Conservation (phyloP, 2,888 invertebrate genomes). For the Sussaba pulchella region DNA sequence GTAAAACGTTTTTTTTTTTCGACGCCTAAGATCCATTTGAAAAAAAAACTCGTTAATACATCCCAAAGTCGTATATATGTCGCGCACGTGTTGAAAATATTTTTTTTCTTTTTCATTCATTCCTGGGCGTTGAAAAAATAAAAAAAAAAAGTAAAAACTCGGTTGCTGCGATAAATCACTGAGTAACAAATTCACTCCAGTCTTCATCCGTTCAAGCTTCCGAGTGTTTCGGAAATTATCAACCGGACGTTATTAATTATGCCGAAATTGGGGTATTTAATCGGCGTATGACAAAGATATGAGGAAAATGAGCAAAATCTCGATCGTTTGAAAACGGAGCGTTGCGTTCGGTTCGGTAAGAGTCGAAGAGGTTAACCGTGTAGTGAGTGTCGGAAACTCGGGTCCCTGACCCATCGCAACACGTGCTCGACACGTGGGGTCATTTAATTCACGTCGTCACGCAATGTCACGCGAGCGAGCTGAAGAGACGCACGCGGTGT, state of each 20-base stretch:
- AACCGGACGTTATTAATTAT: conserved; percentile 38
- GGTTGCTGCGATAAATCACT: conserved; percentile 11
- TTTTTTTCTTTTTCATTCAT: background rate
- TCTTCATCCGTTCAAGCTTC: conserved; percentile 9
- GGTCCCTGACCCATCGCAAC: conserved; percentile 75
- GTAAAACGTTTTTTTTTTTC: too few relatives aligned
- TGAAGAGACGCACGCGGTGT: conserved; percentile 50
- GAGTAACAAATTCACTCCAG: background rate
- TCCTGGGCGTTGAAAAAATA: background rate
- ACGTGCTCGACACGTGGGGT: conserved; percentile 76
- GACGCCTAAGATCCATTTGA: too few relatives aligned
- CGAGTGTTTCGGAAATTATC: conserved; percentile 8
- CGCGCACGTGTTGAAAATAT: background rate
- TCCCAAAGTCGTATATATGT: background rate
- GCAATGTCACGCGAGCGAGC: conserved; percentile 70
- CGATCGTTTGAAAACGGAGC: background rate
- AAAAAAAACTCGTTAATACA: too few relatives aligned
- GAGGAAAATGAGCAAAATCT: background rate
- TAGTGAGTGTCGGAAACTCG: conserved; percentile 64
- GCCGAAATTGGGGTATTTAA: background rate
- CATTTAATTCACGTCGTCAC: conserved; percentile 76
- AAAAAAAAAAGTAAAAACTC: conserved; percentile 2
- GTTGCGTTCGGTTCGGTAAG: background rate
- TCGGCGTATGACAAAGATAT: conserved; percentile 12
- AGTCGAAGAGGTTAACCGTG: background rate